Evolutionary conservation across 2,888 invertebrate genomes (phyloP), one percentile per base, ranked within the genome.

Genomic region (Nemoura dubitans): DNA sequence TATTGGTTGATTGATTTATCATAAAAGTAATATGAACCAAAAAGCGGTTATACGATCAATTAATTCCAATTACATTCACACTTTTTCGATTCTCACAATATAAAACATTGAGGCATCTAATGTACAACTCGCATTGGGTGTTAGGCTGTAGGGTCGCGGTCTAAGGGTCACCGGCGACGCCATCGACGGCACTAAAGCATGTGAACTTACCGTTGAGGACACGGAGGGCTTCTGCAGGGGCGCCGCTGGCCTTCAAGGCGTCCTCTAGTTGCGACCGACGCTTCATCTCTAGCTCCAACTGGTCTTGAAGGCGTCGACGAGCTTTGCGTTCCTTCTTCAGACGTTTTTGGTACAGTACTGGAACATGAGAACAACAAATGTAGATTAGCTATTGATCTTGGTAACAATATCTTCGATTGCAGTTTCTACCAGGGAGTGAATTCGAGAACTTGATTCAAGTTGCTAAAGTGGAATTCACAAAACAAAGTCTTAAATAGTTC

Each of bases 281-380:
- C 91, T 97, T 97, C 90, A 95, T 93, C 91, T 97, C 97, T 89
- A 94, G 91, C 89, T 97, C 97, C 88, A 98, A 92, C 90, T 97
- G 97, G 89, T 97, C 97, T 90, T 98, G 97, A 87, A 97, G 93
- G 89, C 96, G 94, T 90, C 96, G 95, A 90, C 97, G 94, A 88
- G 95, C 95, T 91, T 96, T 95, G 89, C 96, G 94, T 91, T 98
- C 98, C 90, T 97, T 96, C 93, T 97, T 96, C 92, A 97, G 94
- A 88, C 97, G 95, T 91, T 98, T 98, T 92, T 98, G 97, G 92
- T 96, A 97, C 91, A 96, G 93, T 88, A 96, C 98, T 98, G 94
- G 27, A 93, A 94, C 89, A 90, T 90, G 26, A 10, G 14, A 7
- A 30, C 21, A 36, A 36, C 10, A 36, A 36, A 25, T 16, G 27